phyloP scores from a whole-genome alignment of 64 coral and sea anemone genomes.

The Astreopora myriophthalma region DNA sequence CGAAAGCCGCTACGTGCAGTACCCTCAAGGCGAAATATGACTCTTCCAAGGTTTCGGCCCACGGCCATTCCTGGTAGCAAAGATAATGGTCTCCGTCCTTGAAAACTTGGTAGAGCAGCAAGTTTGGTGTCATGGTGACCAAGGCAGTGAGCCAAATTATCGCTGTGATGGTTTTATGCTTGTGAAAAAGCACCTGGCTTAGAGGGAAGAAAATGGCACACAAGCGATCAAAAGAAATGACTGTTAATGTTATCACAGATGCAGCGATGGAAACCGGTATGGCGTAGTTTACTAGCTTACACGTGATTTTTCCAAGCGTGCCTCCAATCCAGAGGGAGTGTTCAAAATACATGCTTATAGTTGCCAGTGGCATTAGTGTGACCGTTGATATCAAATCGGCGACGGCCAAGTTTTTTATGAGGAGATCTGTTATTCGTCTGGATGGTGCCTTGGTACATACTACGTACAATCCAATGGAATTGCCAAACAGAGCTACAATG shows the following conservation, averaged over 20 bases:
- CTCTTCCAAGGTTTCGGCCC: neutral
- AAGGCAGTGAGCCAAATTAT: constrained; percentile 55
- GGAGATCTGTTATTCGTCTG: constrained; percentile 35
- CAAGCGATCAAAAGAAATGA: constrained; percentile 72
- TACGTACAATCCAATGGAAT: constrained; percentile 63
- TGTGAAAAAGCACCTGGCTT: constrained; percentile 23
- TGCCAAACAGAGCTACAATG: constrained; percentile 41
- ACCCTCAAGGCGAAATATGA: constrained; percentile 7
- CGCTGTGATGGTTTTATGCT: constrained; percentile 25
- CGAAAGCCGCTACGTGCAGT: constrained; percentile 39
- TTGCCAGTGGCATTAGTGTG: constrained; percentile 32
- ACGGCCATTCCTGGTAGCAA: constrained; percentile 19
- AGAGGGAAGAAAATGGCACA: constrained; percentile 67
- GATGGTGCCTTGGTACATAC: constrained; percentile 30
- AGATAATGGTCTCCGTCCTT: neutral
- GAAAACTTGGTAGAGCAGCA: constrained; percentile 5
- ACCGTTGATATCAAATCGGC: constrained; percentile 48
- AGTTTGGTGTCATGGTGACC: constrained; percentile 14
- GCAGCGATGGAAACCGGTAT: constrained; percentile 54
- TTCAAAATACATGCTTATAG: neutral
- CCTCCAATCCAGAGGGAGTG: constrained; percentile 61
- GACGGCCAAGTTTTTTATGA: constrained; percentile 66
- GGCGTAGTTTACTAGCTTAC: constrained; percentile 11
- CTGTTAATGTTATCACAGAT: constrained; percentile 56
- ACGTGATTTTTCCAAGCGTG: constrained; percentile 13